Evolutionary conservation across 2,888 invertebrate genomes (phyloP).

Genomic region (Gerosis bhagava): DNA sequence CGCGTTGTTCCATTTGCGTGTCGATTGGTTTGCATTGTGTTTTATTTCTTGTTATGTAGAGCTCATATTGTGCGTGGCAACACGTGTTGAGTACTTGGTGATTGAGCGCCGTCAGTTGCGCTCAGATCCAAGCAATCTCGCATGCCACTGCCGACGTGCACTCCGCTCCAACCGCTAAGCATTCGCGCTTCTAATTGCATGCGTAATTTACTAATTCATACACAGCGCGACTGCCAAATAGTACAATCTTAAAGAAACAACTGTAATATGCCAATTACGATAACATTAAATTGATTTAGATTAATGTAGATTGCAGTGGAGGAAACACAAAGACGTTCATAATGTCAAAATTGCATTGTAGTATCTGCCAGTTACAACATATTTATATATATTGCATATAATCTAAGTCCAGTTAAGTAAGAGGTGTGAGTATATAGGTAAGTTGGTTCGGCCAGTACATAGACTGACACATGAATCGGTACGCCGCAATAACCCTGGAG

Average conservation of each 20-base stretch:
- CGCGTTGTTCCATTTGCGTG: slow-evolving; percentile 45
- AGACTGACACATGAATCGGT: slow-evolving; percentile 51
- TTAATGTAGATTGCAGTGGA: slow-evolving; percentile 17
- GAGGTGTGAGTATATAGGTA: slow-evolving; percentile 28
- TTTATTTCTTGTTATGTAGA: slow-evolving; percentile 46
- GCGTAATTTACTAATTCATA: slow-evolving; percentile 63
- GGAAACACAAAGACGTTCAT: slow-evolving; percentile 12
- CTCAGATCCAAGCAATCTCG: slow-evolving; percentile 30
- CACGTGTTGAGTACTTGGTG: slow-evolving; percentile 44
- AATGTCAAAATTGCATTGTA: too few species aligned
- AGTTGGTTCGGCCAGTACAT: slow-evolving; percentile 34
- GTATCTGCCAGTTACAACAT: too few species aligned
- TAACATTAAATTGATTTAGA: slow-evolving; percentile 23
- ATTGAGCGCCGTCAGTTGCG: slow-evolving; percentile 69
- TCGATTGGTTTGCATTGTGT: slow-evolving; percentile 45
- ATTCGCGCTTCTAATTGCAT: slow-evolving; percentile 68
- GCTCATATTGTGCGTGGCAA: slow-evolving; percentile 40
- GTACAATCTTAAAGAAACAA: slow-evolving; percentile 23
- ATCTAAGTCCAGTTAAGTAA: slow-evolving; percentile 26
- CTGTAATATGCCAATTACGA: slow-evolving; percentile 12
- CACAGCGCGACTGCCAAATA: slow-evolving; percentile 44
- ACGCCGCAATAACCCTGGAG: slow-evolving; percentile 66
- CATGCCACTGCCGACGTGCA: slow-evolving; percentile 50
- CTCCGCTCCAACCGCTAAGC: slow-evolving; percentile 62
- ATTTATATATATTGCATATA: too few species aligned